Percentiles rank a stretch among this genome's conserved stretches.
Evolutionary conservation across 2,113 vertebrate genomes (phyloP).

Genomic region (Puffinus mauretanicus): DNA sequence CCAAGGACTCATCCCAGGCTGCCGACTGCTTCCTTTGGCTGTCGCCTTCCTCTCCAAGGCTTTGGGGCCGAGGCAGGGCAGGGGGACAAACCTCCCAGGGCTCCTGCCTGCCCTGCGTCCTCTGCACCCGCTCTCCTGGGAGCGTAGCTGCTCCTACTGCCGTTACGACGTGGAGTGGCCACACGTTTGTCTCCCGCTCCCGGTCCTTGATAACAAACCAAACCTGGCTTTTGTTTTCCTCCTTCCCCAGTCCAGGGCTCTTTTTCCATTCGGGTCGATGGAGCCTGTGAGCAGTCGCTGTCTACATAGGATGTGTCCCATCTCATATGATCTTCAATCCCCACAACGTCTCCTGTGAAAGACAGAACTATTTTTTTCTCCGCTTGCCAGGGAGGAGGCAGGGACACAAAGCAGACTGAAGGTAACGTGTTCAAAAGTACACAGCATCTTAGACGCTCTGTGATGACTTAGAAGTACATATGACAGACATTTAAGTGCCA

Average conservation of each 20-base stretch:
- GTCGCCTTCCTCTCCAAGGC: neutral
- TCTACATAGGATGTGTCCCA: neutral
- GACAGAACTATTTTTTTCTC: neutral
- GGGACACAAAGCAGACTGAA: neutral
- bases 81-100: neutral
- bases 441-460: neutral
- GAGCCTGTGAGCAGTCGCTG: neutral
- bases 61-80: neutral
- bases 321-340: neutral
- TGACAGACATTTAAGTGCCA: neutral
- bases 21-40: neutral
- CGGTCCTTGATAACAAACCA: neutral
- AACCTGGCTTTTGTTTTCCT: neutral
- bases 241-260: neutral
- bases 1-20: neutral
- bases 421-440: neutral
- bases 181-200: neutral
- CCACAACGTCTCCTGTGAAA: neutral
- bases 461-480: neutral
- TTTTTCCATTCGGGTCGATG: neutral
- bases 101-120: neutral
- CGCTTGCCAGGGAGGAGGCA: neutral
- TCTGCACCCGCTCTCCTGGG: neutral
- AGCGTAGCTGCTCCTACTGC: neutral
- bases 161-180: accelerated